These are phyloP conservation scores for Melinaea marsaeus DNA, from an alignment of 2,888 invertebrate species.

Conservation along the genomic window DNA sequence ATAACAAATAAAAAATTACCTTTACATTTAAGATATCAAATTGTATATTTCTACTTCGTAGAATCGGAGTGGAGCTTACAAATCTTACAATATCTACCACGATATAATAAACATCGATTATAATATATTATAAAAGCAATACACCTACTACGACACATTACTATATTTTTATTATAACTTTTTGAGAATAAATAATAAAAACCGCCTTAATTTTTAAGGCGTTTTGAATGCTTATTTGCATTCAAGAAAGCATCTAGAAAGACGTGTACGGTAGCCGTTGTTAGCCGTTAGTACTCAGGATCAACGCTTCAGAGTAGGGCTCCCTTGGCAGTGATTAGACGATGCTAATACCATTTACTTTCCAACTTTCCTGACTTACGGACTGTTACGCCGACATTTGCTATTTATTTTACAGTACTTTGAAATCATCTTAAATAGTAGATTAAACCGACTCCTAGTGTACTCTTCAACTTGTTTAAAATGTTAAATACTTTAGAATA, in stretches of 20 bases:
- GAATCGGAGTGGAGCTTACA: no score
- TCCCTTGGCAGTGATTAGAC: no score
- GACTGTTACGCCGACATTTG: slow-evolving; percentile 66
- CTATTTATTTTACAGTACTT: slow-evolving; percentile 68
- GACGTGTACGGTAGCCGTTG: no score
- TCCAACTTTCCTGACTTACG: slow-evolving; percentile 71
- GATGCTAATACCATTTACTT: slow-evolving; percentile 75
- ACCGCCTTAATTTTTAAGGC: slow-evolving; percentile 19
- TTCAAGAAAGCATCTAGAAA: slow-evolving; percentile 31
- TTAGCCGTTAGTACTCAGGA: no score
- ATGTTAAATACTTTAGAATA: neutral
- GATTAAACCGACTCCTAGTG: slow-evolving; percentile 41
- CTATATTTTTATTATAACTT: neutral
- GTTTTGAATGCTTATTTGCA: slow-evolving; percentile 24
- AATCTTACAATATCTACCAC: no score
- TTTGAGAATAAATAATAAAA: slow-evolving; percentile 18
- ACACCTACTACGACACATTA: neutral
- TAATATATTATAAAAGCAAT: no score
- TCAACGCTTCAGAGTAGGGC: no score
- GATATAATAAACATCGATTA: no score
- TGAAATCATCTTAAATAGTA: slow-evolving; percentile 57
- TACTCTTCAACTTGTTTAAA: slow-evolving; percentile 4
- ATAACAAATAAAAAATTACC: no score
- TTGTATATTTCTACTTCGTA: no score
- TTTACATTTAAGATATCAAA: no score